Evolutionary conservation across 1,140 invertebrate species (phyloP).

Genomic region (Coelopa frigida): DNA sequence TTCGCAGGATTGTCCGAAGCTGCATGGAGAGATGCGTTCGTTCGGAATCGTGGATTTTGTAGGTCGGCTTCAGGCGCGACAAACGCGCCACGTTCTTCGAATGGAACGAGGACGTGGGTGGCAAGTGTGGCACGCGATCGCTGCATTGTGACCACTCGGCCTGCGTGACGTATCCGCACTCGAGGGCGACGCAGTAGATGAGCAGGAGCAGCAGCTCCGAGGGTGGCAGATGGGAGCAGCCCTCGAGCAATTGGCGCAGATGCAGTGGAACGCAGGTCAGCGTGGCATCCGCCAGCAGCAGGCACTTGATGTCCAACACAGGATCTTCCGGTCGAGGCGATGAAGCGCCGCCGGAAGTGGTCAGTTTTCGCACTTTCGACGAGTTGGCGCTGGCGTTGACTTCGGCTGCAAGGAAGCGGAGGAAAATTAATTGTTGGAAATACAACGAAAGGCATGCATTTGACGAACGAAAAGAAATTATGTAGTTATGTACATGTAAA

Average conservation of each 20-base stretch:
- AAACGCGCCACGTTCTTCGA: constrained; percentile 25
- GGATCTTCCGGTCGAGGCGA: too few species aligned
- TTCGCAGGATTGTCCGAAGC: constrained; percentile 18
- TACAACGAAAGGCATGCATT: too few species aligned
- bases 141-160: constrained; percentile 16
- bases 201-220: constrained; percentile 21
- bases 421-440: too few species aligned
- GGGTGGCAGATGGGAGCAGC: neutral
- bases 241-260: constrained; percentile 18
- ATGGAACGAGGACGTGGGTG: constrained; percentile 24
- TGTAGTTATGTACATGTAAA: too few species aligned
- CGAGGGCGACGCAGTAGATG: constrained; percentile 27
- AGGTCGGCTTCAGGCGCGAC: constrained; percentile 6
- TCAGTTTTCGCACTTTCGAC: too few species aligned
- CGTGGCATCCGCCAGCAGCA: constrained; percentile 26
- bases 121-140: constrained; percentile 17
- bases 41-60: neutral
- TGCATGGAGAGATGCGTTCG: constrained; percentile 14
- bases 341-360: too few species aligned
- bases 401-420: too few species aligned
- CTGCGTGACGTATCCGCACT: constrained; percentile 25
- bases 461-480: too few species aligned
- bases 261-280: constrained; percentile 21
- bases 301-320: too few species aligned
- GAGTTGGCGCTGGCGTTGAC: too few species aligned